These are phyloP conservation scores for Notechis scutatus DNA, from an alignment of 2,113 vertebrate genomes.

Conservation along the genomic window DNA sequence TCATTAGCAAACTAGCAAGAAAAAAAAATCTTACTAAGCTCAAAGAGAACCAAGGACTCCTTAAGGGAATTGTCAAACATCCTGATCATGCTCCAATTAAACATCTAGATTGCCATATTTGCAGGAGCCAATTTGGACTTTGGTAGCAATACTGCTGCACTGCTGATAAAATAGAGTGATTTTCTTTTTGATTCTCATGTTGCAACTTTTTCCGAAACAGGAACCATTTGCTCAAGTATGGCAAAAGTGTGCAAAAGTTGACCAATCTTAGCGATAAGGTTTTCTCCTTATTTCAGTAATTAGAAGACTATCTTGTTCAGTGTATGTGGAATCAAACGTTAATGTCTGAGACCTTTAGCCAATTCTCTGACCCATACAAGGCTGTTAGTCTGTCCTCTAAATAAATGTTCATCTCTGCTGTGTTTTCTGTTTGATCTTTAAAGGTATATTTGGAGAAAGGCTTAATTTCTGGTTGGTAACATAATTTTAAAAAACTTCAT, in stretches of 20 bases:
- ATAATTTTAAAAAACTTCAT: background rate
- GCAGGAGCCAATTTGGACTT: conserved; percentile 55
- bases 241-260: conserved; percentile 25
- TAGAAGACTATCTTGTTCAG: background rate
- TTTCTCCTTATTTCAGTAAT: background rate
- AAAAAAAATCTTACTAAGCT: background rate
- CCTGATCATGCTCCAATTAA: background rate
- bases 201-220: conserved; percentile 34
- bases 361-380: background rate
- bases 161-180: conserved; percentile 49
- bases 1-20: background rate
- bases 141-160: conserved; percentile 37
- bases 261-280: background rate
- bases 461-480: background rate
- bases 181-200: background rate
- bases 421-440: background rate
- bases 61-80: background rate
- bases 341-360: background rate
- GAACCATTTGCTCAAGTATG: background rate
- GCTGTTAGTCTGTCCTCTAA: background rate
- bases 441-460: background rate
- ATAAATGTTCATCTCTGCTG: background rate
- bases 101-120: conserved; percentile 39
- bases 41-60: background rate
- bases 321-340: background rate